These are phyloP conservation scores for Aphidius ervi DNA, from an alignment of 1,140 invertebrate species.

Conservation along the genomic window DNA sequence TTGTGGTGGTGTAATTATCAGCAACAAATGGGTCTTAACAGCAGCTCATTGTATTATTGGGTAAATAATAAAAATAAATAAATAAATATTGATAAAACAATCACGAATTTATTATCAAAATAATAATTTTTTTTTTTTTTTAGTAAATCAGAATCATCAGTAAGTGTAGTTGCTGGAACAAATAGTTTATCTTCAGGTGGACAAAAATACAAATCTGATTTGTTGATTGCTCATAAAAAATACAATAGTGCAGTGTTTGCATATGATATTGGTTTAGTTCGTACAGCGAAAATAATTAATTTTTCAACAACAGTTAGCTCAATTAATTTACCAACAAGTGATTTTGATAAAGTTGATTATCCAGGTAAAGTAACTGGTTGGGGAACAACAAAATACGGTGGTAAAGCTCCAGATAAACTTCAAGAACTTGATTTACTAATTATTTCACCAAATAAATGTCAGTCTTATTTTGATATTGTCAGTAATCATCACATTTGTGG, in stretches of 20 bases:
- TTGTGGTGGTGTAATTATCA: conserved; percentile 56
- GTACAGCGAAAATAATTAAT: conserved; percentile 34
- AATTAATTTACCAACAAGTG: conserved; percentile 24
- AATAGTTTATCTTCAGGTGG: conserved; percentile 27
- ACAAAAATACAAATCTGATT: conserved; percentile 31
- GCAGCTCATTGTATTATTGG: conserved; percentile 52
- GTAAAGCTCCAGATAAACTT: conserved; percentile 26
- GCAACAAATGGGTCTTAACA: conserved; percentile 51
- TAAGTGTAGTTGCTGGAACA: conserved; percentile 28
- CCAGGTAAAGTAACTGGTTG: conserved; percentile 46
- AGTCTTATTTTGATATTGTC: conserved; percentile 19
- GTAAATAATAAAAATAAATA: conserved; percentile 18
- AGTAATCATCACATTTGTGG: conserved; percentile 57
- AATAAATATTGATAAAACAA: not conserved
- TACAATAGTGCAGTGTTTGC: conserved; percentile 31
- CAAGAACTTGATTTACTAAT: conserved; percentile 27
- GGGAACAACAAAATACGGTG: conserved; percentile 37
- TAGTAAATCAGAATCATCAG: conserved; percentile 3
- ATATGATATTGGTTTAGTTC: conserved; percentile 52
- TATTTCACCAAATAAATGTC: conserved; percentile 24
- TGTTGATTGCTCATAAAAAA: conserved; percentile 39
- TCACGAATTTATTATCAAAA: no score
- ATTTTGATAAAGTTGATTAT: conserved; percentile 26
- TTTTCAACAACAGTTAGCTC: conserved; percentile 38
- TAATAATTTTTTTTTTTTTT: not conserved